Evolutionary conservation across 2,113 vertebrate genomes (phyloP).

Genomic region (Dunckerocampus dactyliophorus): DNA sequence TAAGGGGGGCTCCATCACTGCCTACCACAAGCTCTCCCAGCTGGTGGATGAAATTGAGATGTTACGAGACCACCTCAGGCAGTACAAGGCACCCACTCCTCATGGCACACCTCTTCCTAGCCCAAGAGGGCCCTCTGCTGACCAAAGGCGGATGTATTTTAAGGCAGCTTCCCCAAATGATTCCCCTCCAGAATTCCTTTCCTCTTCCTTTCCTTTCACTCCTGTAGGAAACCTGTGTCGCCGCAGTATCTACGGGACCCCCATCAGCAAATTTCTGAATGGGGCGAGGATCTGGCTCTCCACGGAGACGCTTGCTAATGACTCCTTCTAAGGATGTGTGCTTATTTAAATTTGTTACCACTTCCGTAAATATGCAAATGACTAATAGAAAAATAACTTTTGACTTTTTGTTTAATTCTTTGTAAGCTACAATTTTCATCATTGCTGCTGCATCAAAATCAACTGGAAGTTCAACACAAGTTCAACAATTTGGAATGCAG

Average conservation of each 20-base stretch:
- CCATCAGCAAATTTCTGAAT: conserved; percentile 91
- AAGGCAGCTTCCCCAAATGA: conserved; percentile 60
- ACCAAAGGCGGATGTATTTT: conserved; percentile 88
- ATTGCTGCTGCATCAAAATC: conserved; percentile 45
- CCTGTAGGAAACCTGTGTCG: conserved; percentile 90
- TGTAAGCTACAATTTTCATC: conserved; percentile 47
- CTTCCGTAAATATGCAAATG: conserved; percentile 37
- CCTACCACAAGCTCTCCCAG: conserved; percentile 83
- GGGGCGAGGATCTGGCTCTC: conserved; percentile 96
- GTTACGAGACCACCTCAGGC: conserved; percentile 79
- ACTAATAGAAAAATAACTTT: conserved; percentile 30
- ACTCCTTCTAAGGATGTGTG: conserved; percentile 66
- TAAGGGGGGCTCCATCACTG: conserved; percentile 78
- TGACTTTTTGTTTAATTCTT: conserved; percentile 15
- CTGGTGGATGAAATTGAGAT: conserved; percentile 87
- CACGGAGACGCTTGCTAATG: conserved; percentile 90
- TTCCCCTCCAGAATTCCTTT: conserved; percentile 79
- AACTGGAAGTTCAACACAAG: background rate
- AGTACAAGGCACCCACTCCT: conserved; percentile 66
- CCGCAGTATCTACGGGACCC: conserved; percentile 84
- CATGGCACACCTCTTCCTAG: conserved; percentile 49
- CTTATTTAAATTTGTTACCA: conserved; percentile 34
- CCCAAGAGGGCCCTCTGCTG: conserved; percentile 48
- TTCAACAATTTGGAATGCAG: background rate
- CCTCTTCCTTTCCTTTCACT: conserved; percentile 92